Evolutionary conservation across 2,888 invertebrate genomes (phyloP).

Genomic region (Leuctra nigra): DNA sequence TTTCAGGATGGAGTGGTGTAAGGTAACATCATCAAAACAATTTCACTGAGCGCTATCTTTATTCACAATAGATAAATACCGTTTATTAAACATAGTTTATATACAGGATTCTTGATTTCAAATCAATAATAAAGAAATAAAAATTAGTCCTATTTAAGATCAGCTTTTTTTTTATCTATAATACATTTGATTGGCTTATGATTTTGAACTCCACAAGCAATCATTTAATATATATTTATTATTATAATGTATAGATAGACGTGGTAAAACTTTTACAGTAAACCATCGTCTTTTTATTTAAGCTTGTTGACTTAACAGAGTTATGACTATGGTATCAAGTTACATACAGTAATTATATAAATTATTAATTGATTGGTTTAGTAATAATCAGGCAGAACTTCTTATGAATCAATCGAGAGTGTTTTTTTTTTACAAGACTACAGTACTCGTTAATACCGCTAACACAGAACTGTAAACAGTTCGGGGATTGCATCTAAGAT

Average conservation of each 20-base stretch:
- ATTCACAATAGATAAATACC: conserved; percentile 19
- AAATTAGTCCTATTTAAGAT: conserved; percentile 2
- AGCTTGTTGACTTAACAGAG: background rate
- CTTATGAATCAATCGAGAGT: conserved; percentile 21
- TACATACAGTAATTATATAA: conserved; percentile 26
- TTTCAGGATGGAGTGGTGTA: no score
- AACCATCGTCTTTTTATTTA: conserved; percentile 17
- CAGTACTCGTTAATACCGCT: conserved; percentile 24
- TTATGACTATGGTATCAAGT: conserved; percentile 1
- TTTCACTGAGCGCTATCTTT: conserved; percentile 14
- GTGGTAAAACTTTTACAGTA: no score
- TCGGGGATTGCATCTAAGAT: no score
- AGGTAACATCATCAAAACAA: no score
- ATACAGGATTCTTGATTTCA: conserved; percentile 20
- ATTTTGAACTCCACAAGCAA: no score
- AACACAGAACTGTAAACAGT: no score
- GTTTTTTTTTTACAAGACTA: conserved; percentile 13
- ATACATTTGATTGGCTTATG: no score
- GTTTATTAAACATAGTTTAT: conserved; percentile 20
- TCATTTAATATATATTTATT: no score
- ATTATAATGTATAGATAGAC: no score
- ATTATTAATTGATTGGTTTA: conserved; percentile 12
- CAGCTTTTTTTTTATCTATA: conserved; percentile 14
- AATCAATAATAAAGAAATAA: conserved; percentile 13
- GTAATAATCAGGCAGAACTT: conserved; percentile 19